Evolutionary conservation across 2,113 vertebrate species (phyloP).

Genomic region (Xyrauchen texanus): DNA sequence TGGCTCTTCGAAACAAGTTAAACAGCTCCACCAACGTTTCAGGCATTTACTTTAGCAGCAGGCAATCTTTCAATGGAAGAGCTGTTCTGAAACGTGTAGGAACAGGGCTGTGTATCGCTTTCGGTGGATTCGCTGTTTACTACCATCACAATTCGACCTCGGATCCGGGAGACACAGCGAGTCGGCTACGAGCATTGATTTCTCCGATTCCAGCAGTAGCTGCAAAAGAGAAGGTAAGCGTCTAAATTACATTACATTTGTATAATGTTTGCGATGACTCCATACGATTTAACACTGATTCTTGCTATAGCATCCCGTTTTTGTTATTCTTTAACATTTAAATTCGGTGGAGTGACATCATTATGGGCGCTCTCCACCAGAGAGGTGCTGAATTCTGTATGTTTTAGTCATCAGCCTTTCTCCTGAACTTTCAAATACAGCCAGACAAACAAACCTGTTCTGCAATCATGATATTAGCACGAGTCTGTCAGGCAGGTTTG

Average conservation of each 20-base stretch:
- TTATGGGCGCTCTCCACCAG: slow-evolving; percentile 71
- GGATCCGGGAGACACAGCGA: slow-evolving; percentile 48
- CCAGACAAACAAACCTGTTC: background rate
- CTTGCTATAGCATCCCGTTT: background rate
- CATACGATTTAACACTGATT: background rate
- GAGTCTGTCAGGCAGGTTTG: slow-evolving; percentile 19
- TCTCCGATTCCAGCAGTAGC: slow-evolving; percentile 67
- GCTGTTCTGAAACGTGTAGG: slow-evolving; percentile 46
- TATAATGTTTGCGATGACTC: background rate
- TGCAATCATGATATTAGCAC: slow-evolving; percentile 24
- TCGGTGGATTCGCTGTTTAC: slow-evolving; percentile 54
- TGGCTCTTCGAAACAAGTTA: slow-evolving; percentile 45
- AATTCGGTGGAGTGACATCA: background rate
- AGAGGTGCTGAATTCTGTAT: slow-evolving; percentile 67
- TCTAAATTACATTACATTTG: background rate
- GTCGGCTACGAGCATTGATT: slow-evolving; percentile 50
- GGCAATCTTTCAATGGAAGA: background rate
- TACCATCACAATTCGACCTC: slow-evolving; percentile 21
- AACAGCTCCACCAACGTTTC: slow-evolving; percentile 3
- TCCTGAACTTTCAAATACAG: background rate
- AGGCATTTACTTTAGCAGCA: slow-evolving; percentile 19
- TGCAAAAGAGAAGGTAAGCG: slow-evolving; percentile 70
- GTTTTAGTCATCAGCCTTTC: background rate
- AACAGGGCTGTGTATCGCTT: slow-evolving; percentile 56
- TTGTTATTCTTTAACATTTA: background rate